Evolutionary conservation across 2,797 vertebrate genomes (phyloP).

Genomic region (Cynodonichthys magdalenae): DNA sequence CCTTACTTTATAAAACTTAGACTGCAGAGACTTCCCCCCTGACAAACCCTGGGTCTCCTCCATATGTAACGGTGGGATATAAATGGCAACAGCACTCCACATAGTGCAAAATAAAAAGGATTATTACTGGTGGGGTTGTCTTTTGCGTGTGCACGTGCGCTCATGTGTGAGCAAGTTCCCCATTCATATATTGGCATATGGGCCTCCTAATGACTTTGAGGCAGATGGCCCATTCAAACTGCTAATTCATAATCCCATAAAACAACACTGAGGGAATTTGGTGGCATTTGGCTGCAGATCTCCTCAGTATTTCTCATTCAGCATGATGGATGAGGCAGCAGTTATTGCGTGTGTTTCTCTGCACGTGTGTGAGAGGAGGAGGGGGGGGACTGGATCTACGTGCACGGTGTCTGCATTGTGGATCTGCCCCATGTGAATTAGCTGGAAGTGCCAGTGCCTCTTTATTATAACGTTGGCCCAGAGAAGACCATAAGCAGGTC

Average conservation of each 20-base stretch:
- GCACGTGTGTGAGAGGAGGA: background rate
- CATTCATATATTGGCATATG: slow-evolving; percentile 71
- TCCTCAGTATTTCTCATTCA: slow-evolving; percentile 61
- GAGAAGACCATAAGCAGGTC: slow-evolving; percentile 62
- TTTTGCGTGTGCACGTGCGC: slow-evolving; percentile 34
- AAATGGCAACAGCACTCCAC: slow-evolving; percentile 39
- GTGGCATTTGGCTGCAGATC: slow-evolving; percentile 71
- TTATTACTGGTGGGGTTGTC: slow-evolving; percentile 33
- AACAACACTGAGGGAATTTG: slow-evolving; percentile 75
- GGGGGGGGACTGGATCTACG: slow-evolving; percentile 13
- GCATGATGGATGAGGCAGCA: slow-evolving; percentile 56
- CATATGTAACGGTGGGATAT: slow-evolving; percentile 48
- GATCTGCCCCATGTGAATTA: slow-evolving; percentile 46
- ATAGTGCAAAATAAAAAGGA: slow-evolving; percentile 48
- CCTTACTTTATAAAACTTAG: slow-evolving; percentile 35
- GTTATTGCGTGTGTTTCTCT: slow-evolving; percentile 17
- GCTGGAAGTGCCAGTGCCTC: slow-evolving; percentile 55
- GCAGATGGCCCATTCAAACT: slow-evolving; percentile 82
- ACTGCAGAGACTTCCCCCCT: slow-evolving; percentile 15
- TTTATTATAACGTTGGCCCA: slow-evolving; percentile 76
- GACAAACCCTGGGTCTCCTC: slow-evolving; percentile 28
- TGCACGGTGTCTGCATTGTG: slow-evolving; percentile 49
- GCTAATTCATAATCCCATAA: slow-evolving; percentile 81
- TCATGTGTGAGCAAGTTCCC: slow-evolving; percentile 53
- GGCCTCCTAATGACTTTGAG: slow-evolving; percentile 69